Evolutionary conservation across 2,113 vertebrate species (phyloP).

Genomic region (Barbus barbus): DNA sequence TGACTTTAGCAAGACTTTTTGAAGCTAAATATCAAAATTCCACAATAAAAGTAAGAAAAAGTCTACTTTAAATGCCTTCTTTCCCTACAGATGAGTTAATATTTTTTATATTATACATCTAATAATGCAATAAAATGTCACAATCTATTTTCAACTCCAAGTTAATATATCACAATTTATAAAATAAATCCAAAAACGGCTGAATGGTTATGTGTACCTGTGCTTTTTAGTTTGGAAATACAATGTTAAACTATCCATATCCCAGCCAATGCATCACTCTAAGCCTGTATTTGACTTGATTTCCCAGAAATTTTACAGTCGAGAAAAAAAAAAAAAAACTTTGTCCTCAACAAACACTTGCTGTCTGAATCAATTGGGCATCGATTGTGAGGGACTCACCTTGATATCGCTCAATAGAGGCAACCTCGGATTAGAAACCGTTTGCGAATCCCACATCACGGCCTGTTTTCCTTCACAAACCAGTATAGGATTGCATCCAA

Average conservation of each 20-base stretch:
- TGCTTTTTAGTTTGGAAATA: slow-evolving; percentile 67
- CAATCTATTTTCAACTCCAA: slow-evolving; percentile 56
- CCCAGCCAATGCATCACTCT: slow-evolving; percentile 44
- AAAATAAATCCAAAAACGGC: slow-evolving; percentile 50
- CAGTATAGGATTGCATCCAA: background rate
- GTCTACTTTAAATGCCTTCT: slow-evolving; percentile 41
- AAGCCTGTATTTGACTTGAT: background rate
- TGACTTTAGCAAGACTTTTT: slow-evolving; percentile 80
- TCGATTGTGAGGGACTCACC: slow-evolving; percentile 41
- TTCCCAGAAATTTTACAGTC: slow-evolving; percentile 27
- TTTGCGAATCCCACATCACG: background rate
- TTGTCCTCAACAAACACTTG: slow-evolving; percentile 40
- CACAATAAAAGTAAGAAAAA: slow-evolving; percentile 67
- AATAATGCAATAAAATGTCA: slow-evolving; percentile 61
- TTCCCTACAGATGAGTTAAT: slow-evolving; percentile 20
- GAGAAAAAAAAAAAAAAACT: slow-evolving; percentile 68
- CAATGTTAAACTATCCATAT: slow-evolving; percentile 51
- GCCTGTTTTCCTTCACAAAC: background rate
- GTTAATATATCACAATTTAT: slow-evolving; percentile 25
- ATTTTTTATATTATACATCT: slow-evolving; percentile 62
- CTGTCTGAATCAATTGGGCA: slow-evolving; percentile 46
- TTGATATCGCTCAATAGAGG: slow-evolving; percentile 40
- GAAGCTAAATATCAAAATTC: slow-evolving; percentile 69
- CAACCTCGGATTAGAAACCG: background rate
- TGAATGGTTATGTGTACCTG: slow-evolving; percentile 63